Evolutionary conservation across 92 coral and sea anemone species (phyloP), one percentile per base, ranked within the genome.

Genomic region (Parazoanthus atlanticus): DNA sequence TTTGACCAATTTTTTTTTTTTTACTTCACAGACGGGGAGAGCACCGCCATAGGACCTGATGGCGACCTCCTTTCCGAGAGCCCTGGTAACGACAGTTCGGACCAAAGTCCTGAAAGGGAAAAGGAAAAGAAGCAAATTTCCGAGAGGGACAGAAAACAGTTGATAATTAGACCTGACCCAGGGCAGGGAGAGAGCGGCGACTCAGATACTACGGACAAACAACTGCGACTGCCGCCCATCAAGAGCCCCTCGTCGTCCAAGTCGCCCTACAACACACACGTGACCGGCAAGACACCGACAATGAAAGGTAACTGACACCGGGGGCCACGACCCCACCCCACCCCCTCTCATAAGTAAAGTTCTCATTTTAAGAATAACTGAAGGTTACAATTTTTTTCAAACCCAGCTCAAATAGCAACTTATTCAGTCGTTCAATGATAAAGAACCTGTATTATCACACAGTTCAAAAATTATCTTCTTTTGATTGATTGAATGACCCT

Each of bases 41-140:
- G 96, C 80, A 93, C 96, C 0, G 91, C 93, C 47, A 67, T 95
- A 78, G 94, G 94, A 6, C 98, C 98, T 52, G 83, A 90, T 21
- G 74, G 90, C 32, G 76, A 88, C 5, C 58, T 41, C 70, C 90
- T 77, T 33, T 25, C 56, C 28, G 36, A 26, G 9, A 84, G 78
- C 70, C 73, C 86, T 83, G 86, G 38, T 28, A 77, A 83, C n/a
- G 86, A 83, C n/a, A 66, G 76, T 13, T 69, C 86, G 5, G 28
- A 67, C n/a, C 77, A 40, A 25, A 83, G 76, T 17, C 43, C 78
- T 65, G 65, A 84, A 17, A 84, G 76, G 26, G 33, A n/a, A 26
- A 25, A 43, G 2, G 33, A 83, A 69, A 84, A n/a, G 47, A 17
- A 52, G 46, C 84, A 33, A 17, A 16, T 80, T 16, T 47, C 31